Base-by-base conservation (phyloP, 1,140 invertebrate genomes). In the Metopolophium dirhodum region DNA sequence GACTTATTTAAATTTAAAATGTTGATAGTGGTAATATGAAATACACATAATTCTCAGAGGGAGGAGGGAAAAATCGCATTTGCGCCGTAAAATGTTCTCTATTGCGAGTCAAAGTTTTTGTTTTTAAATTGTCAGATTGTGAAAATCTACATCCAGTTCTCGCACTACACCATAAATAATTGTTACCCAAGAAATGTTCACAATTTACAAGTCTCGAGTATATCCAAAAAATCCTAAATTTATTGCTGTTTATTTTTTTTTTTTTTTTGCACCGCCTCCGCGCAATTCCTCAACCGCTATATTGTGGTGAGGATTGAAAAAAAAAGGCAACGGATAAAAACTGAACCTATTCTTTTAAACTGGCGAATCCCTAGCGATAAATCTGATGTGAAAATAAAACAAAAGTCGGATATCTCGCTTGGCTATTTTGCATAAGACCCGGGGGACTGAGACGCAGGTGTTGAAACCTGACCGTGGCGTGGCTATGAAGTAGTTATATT, bases 301-400 rank as follows among this genome's bases (percentile, higher is more conserved):
- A 41, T 35, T 54, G 82, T 45, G 49, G 77, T 20, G 20, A 86
- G 47, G 61, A 54, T 49, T 41, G 30, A 54, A 85, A 93, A 93
- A 77, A 68, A 93, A 91, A 82, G 45, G 90, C 47, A 92, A 77
- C 90, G 90, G 90, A 93, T 93, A 86, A 93, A 51, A 93, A 85
- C 49, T 57, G 23, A 51, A 85, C 82, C 49, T 93, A 54, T 93
- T 85, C 82, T 83, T 93, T 93, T 93, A 85, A 93, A 85, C 77
- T 85, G 77, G 82, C 23, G 82, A 93, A 86, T 57, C 91, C 82
- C 49, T 57, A 41, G 51, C 57, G 77, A 93, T 93, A 93, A 93
- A 93, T 93, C 77, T 93, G 91, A 86, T 41, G 91, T 54, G n/a
- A 86, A 85, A 93, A 93, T 93, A 93, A 93, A 85, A 93, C 91